phyloP scores from a whole-genome alignment of 2,113 vertebrate species.

The Raja brachyura region DNA sequence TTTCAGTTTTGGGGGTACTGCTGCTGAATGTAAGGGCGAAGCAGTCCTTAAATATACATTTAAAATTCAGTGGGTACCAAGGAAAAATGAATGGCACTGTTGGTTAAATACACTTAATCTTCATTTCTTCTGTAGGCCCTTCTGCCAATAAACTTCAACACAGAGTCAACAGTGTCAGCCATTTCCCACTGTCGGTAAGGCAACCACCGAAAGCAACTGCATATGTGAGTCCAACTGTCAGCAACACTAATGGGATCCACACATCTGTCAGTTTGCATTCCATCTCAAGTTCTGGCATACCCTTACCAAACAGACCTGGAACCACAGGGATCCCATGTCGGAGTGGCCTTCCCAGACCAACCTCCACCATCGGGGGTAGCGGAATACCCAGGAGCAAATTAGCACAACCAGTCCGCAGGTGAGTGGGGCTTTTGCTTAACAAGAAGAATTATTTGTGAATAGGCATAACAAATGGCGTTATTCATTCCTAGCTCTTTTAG shows the following conservation, averaged over 20 bases:
- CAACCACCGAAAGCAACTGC: slow-evolving; percentile 88
- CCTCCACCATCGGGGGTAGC: slow-evolving; percentile 71
- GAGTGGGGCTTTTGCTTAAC: slow-evolving; percentile 39
- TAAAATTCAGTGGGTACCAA: neutral
- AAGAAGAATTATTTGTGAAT: neutral
- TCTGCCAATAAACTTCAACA: slow-evolving; percentile 83
- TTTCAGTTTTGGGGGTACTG: neutral
- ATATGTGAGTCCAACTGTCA: slow-evolving; percentile 89
- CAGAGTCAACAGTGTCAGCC: slow-evolving; percentile 82
- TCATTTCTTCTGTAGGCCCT: slow-evolving; percentile 63
- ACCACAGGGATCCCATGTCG: slow-evolving; percentile 60
- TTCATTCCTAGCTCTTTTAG: neutral
- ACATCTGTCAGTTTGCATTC: slow-evolving; percentile 64
- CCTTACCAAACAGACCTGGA: slow-evolving; percentile 72
- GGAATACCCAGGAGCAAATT: slow-evolving; percentile 84
- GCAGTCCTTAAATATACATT: too few relatives aligned
- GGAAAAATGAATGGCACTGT: neutral
- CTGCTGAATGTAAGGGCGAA: neutral
- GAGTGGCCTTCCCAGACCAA: slow-evolving; percentile 84
- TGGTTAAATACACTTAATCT: slow-evolving; percentile 24
- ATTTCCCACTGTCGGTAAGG: slow-evolving; percentile 71
- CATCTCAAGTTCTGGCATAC: slow-evolving; percentile 67
- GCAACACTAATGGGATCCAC: slow-evolving; percentile 56
- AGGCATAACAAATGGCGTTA: neutral
- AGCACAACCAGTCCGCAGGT: slow-evolving; percentile 85